Conservation (phyloP, 1,140 invertebrate genomes). For the Drosophila tristis region DNA sequence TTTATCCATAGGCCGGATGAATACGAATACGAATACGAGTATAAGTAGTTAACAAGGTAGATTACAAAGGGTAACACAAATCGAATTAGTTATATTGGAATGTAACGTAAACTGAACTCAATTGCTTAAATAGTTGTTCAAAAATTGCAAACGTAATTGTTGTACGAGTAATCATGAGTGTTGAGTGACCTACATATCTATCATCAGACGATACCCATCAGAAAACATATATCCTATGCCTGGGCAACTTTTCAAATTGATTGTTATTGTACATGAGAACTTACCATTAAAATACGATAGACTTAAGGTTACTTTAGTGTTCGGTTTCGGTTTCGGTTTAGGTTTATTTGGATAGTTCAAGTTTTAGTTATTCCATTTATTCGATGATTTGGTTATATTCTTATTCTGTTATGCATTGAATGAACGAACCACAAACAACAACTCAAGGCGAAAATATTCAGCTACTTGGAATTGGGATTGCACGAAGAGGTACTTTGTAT, state of each 20-base stretch:
- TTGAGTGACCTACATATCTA: constrained; percentile 47
- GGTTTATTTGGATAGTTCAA: constrained; percentile 28
- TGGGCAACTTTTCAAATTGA: constrained; percentile 77
- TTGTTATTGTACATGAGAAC: constrained; percentile 59
- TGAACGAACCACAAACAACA: constrained; percentile 65
- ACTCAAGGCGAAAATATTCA: constrained; percentile 47
- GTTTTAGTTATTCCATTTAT: constrained; percentile 28
- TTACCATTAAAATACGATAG: constrained; percentile 75
- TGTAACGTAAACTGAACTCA: constrained; percentile 65
- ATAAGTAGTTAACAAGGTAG: constrained; percentile 29
- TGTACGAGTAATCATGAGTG: constrained; percentile 38
- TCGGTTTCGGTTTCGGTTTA: constrained; percentile 26
- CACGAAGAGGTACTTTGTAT: neutral
- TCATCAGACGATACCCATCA: constrained; percentile 70
- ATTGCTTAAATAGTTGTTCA: constrained; percentile 80
- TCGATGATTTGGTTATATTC: constrained; percentile 31
- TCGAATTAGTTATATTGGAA: constrained; percentile 68
- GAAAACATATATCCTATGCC: constrained; percentile 37
- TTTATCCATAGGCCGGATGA: constrained; percentile 25
- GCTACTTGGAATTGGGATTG: neutral
- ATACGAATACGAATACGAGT: constrained; percentile 33
- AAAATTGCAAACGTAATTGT: constrained; percentile 83
- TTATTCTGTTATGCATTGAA: constrained; percentile 58
- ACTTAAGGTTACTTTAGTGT: constrained; percentile 75
- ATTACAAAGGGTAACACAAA: constrained; percentile 56